Evolutionary conservation across 2,888 invertebrate species (phyloP), one percentile per base, ranked within the genome.

Genomic region (Drosophila stalkeri): DNA sequence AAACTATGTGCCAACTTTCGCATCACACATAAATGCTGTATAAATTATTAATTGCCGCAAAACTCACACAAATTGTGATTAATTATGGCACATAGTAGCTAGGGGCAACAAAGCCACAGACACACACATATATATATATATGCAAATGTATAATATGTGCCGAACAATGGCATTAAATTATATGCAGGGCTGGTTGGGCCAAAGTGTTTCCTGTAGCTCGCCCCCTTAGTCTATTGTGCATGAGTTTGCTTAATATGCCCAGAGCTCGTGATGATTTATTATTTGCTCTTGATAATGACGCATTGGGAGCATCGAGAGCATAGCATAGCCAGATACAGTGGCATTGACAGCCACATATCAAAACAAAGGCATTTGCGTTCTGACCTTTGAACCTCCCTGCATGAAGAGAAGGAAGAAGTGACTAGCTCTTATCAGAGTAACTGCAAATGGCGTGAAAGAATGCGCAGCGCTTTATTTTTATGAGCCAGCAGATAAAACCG

Each of bases 401-500:
- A 39, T n/a, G 56, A 23, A 35, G 27, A 12, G 51, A 18, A 31
- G 23, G 55, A 60, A 63, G 66, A 51, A 64, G 78, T 70, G 73
- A 79, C 81, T 81, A 76, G 77, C 85, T 82, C 82, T 87, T 87
- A 87, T 87, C 86, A 85, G 82, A 77, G 83, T 75, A 75, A 87
- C 87, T 89, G 86, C 86, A 86, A 86, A 86, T 86, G 89, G 86
- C 89, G 89, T 89, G 86, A 87, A 87, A 87, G 86, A 87, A 87
- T 87, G 87, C 86, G 89, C 81, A 89, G 75, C 89, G 86, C 85
- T 87, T 87, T 87, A 89, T 87, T 87, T 87, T 87, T 87, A 87
- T 89, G 86, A 77, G 87, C 74, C 54, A 77, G 59, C 71, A 87
- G 89, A 87, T 87, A 87, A 87, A 83, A 75, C 80, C 63, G 75